Percentiles rank a stretch among this genome's conserved stretches.
Conservation (phyloP, 1,140 invertebrate genomes). For the Drosophila nasuta region DNA sequence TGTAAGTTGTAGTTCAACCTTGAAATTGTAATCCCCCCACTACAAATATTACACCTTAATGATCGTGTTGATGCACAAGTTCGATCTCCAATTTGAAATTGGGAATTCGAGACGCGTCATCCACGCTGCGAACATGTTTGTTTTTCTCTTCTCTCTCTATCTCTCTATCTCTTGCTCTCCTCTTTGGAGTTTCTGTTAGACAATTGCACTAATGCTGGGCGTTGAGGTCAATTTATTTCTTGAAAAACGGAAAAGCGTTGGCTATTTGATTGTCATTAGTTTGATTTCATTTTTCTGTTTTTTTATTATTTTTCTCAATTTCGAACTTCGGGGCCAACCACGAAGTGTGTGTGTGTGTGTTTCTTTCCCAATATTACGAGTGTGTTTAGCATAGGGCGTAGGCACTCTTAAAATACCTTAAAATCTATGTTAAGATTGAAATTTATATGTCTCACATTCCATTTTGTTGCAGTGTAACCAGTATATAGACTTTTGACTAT, state of each 20-base stretch:
- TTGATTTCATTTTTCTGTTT: slow-evolving; percentile 13
- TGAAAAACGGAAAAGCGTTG: slow-evolving; percentile 33
- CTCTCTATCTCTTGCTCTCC: background rate
- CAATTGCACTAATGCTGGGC: slow-evolving; percentile 42
- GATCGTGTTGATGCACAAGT: slow-evolving; percentile 50
- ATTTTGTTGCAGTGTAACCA: slow-evolving; percentile 39
- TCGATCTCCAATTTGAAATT: background rate
- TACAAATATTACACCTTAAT: slow-evolving; percentile 59
- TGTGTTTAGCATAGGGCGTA: slow-evolving; percentile 36
- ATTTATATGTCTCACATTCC: background rate
- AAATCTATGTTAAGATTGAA: slow-evolving; percentile 7
- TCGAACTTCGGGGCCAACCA: slow-evolving; percentile 6
- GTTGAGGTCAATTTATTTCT: slow-evolving; percentile 40
- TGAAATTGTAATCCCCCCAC: slow-evolving; percentile 63
- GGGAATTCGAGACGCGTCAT: slow-evolving; percentile 32
- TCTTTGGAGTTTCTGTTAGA: slow-evolving; percentile 4
- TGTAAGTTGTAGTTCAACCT: slow-evolving; percentile 46
- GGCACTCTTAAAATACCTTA: slow-evolving; percentile 18
- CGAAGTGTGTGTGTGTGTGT: background rate
- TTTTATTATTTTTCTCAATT: background rate
- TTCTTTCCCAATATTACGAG: background rate
- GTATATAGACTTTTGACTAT: background rate
- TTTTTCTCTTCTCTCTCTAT: slow-evolving; percentile 5
- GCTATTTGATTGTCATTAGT: slow-evolving; percentile 36
- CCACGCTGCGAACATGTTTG: slow-evolving; percentile 45